phyloP scores from a whole-genome alignment of 2,113 vertebrate species.

The Misgurnus mizolepis region DNA sequence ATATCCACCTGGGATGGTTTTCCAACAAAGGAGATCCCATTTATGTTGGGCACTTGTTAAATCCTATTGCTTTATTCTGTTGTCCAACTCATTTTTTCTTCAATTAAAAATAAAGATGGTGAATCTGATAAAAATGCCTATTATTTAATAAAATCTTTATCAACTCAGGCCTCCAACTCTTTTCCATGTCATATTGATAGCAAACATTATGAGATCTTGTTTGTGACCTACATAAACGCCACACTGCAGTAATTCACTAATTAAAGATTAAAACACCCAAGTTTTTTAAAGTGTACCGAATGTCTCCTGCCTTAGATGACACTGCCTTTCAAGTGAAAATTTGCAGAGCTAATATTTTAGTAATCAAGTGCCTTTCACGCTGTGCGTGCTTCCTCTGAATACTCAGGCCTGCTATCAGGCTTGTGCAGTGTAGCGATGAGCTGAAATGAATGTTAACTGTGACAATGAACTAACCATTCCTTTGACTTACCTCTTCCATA shows the following conservation, averaged over 20 bases:
- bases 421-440: neutral
- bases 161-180: neutral
- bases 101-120: no score
- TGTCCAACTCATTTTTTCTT: neutral
- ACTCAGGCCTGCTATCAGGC: neutral
- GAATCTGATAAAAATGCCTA: no score
- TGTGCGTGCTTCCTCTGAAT: neutral
- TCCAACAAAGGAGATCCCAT: neutral
- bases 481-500: constrained; percentile 29
- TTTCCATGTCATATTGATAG: constrained; percentile 38
- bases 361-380: constrained; percentile 30
- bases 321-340: constrained; percentile 25
- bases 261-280: constrained; percentile 52
- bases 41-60: neutral
- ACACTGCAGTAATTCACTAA: constrained; percentile 29
- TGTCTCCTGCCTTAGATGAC: constrained; percentile 21
- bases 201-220: neutral
- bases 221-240: constrained; percentile 32
- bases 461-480: constrained; percentile 24
- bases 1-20: neutral
- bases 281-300: constrained; percentile 44
- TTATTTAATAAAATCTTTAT: neutral
- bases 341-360: constrained; percentile 45
- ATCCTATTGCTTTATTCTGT: neutral
- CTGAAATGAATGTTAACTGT: constrained; percentile 37